Percentiles rank a stretch among this genome's conserved stretches.
These are phyloP conservation scores for Aquatica leii DNA, from an alignment of 2,888 invertebrate genomes.

Conservation along the genomic window DNA sequence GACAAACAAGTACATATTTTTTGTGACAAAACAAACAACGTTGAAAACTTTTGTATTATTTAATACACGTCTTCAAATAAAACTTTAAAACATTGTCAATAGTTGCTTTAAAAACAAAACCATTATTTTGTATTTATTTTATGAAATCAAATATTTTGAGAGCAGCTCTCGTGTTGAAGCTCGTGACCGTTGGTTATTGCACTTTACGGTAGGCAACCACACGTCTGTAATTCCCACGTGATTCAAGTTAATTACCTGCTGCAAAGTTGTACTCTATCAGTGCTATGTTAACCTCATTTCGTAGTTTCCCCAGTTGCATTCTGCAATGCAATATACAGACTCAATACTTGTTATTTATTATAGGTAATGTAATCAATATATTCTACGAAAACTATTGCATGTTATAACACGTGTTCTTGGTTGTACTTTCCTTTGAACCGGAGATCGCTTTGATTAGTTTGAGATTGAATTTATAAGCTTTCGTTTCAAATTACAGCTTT, in stretches of 20 bases:
- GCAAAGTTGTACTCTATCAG: slow-evolving; percentile 42
- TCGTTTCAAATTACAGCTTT: slow-evolving; percentile 29
- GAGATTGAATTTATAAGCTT: slow-evolving; percentile 28
- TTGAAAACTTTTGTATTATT: no score
- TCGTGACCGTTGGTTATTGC: slow-evolving; percentile 44
- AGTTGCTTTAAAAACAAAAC: no score
- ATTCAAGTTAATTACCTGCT: slow-evolving; percentile 52
- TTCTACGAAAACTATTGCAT: slow-evolving; percentile 22
- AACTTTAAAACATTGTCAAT: no score
- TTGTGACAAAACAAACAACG: no score
- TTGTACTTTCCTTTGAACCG: slow-evolving; percentile 23
- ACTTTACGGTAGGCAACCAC: slow-evolving; percentile 39
- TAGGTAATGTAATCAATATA: slow-evolving; percentile 29
- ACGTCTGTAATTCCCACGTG: slow-evolving; percentile 53
- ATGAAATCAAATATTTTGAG: not conserved
- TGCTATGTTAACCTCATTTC: slow-evolving; percentile 30
- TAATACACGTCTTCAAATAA: no score
- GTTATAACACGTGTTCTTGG: slow-evolving; percentile 28
- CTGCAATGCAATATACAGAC: slow-evolving; percentile 29
- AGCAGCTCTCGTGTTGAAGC: slow-evolving; percentile 39
- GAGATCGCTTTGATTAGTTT: slow-evolving; percentile 25
- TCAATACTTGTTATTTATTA: slow-evolving; percentile 12
- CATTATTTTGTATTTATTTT: not conserved
- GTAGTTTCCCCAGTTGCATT: slow-evolving; percentile 34
- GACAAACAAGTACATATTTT: no score